Base-by-base conservation (phyloP, 2,797 vertebrate species). In the Xenopus petersii region DNA sequence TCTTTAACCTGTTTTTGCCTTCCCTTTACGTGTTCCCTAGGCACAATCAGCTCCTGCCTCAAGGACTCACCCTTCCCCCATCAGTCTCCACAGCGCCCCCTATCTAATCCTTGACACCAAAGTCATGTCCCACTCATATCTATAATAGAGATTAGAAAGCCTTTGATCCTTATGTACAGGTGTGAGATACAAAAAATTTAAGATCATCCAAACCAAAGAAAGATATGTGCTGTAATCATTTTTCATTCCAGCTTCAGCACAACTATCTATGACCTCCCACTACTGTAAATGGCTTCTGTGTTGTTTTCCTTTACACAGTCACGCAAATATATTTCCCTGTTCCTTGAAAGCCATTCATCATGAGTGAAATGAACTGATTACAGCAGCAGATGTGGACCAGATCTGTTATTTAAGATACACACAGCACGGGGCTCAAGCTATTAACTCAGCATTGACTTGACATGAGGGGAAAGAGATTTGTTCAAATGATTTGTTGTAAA, bases 241-340 rank as follows among this genome's bases (percentile, higher is more conserved):
- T 67, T 58, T 60, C 75, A 73, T 78, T 78, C 75, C 75, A 59
- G 48, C n/a, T 72, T 48, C 58, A 79, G 71, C 71, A 56, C 77
- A 79, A 48, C 60, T 74, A 74, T 79, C 65, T 79, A 61, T 70
- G 65, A 70, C 71, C 77, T 70, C 71, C 71, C 63, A 78, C 75
- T 70, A 70, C 71, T 70, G 46, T 66, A 70, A 71, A 70, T 61
- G 46, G 30, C 61, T 59, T 61, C 54, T 74, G 47, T 33, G 71
- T 64, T 79, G 76, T 74, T 74, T 79, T 74, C 71, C 58, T 67
- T 70, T 70, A 79, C 61, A 12, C 24, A 79, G 77, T 79, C 77
- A 79, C 71, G 71, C 77, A 79, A 79, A 59, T 74, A 30, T 79
- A 74, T 74, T 79, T 71, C 71, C 75, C 56, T 66, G 77, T 67